phyloP scores from a whole-genome alignment of 2,797 vertebrate genomes.

The Eulemur albifrons region DNA sequence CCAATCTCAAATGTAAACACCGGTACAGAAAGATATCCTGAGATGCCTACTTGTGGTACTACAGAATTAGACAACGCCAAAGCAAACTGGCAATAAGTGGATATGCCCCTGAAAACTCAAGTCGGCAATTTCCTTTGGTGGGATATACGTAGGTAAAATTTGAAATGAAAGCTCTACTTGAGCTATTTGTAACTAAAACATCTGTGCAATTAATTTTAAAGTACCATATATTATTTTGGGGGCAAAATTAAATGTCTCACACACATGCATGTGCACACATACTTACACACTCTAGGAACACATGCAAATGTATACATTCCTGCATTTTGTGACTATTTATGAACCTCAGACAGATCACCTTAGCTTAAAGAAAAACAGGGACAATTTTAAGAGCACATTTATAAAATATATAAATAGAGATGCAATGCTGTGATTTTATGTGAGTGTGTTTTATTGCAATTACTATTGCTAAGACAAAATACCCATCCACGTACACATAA shows the following conservation, averaged over 20 bases:
- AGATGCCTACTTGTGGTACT: neutral
- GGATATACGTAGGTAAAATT: neutral
- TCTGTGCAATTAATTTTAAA: neutral
- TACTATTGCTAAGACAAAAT: neutral
- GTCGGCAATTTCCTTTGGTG: neutral
- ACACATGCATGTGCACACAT: too few species aligned
- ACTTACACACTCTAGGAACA: neutral
- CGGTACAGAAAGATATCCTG: neutral
- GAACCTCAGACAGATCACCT: neutral
- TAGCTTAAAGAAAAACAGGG: neutral
- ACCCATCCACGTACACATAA: neutral
- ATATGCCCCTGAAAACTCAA: neutral
- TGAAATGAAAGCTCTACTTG: neutral
- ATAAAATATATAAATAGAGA: neutral
- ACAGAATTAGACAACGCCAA: neutral
- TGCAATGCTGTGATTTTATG: neutral
- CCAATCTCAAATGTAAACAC: neutral
- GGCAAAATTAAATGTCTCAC: neutral
- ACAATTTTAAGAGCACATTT: neutral
- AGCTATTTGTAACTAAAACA: neutral
- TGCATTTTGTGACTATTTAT: neutral
- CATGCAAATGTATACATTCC: neutral
- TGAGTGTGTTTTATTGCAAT: neutral
- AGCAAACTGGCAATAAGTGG: neutral
- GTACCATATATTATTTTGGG: neutral